Percentiles rank a stretch among this genome's conserved stretches.
These are phyloP conservation scores for Mesorhabditis sp. DNA, from an alignment of 2,888 invertebrate species.

Conservation along the genomic window DNA sequence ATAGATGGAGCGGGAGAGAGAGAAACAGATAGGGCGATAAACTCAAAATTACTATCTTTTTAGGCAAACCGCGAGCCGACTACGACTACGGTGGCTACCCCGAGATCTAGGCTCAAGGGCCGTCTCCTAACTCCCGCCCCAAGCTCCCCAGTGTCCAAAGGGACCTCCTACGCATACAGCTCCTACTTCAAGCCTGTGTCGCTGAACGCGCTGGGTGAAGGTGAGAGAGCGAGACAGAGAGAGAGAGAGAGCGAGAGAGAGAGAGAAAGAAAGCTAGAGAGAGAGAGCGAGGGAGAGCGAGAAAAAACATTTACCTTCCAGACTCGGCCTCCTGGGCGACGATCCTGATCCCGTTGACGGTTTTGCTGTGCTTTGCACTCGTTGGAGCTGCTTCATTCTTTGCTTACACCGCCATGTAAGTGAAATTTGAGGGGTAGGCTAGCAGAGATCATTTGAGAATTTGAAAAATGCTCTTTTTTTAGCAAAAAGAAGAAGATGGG, in stretches of 20 bases:
- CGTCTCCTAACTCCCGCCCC: not conserved
- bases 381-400: not conserved
- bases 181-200: slow-evolving; percentile 54
- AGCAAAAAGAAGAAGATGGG: not conserved
- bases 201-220: slow-evolving; percentile 28
- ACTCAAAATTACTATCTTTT: not conserved
- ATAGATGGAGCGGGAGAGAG: too few relatives aligned
- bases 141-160: not conserved
- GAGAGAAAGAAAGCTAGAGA: not conserved
- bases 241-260: too few relatives aligned
- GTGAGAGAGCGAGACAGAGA: not conserved
- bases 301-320: not conserved
- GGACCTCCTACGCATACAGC: slow-evolving; percentile 47
- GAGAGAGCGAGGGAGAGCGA: slow-evolving; percentile 12
- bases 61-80: not conserved
- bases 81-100: not conserved
- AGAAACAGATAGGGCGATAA: too few relatives aligned
- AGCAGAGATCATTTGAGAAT: not conserved
- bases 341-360: not conserved
- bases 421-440: not conserved
- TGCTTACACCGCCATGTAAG: not conserved
- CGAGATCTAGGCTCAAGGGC: not conserved
- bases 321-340: slow-evolving; percentile 5
- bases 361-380: not conserved
- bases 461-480: not conserved